phyloP scores from a whole-genome alignment of 1,140 invertebrate species.

The Drosophila kikkawai region DNA sequence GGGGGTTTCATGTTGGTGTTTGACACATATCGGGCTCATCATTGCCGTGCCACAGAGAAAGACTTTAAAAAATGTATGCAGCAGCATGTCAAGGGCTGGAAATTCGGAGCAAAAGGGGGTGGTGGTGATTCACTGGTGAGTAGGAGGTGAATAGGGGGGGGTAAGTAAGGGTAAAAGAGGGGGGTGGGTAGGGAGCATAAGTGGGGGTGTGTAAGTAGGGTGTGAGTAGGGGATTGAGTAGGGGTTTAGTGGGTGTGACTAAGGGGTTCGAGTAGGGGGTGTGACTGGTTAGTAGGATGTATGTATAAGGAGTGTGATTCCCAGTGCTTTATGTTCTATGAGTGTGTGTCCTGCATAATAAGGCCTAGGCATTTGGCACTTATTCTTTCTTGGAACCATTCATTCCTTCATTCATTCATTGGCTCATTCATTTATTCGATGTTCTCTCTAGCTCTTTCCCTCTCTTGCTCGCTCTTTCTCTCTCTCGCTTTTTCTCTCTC shows the following conservation, averaged over 20 bases:
- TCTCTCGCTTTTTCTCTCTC: neutral
- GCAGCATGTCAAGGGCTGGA: slow-evolving; percentile 34
- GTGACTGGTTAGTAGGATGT: neutral
- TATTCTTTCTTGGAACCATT: slow-evolving; percentile 18
- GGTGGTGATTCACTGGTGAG: neutral
- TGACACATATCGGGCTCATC: slow-evolving; percentile 63
- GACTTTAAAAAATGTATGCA: slow-evolving; percentile 75
- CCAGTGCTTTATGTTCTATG: slow-evolving; percentile 7
- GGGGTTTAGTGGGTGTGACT: neutral
- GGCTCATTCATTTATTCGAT: slow-evolving; percentile 23
- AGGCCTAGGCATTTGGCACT: slow-evolving; percentile 34
- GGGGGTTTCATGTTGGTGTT: slow-evolving; percentile 33
- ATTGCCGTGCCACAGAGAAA: slow-evolving; percentile 48
- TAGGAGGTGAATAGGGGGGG: neutral
- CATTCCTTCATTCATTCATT: slow-evolving; percentile 45
- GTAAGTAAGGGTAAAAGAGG: neutral
- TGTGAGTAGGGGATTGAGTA: neutral
- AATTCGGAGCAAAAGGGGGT: neutral
- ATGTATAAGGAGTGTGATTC: neutral
- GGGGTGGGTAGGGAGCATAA: too few species aligned
- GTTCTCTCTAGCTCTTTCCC: neutral
- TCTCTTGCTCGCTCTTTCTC: neutral
- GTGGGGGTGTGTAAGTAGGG: neutral
- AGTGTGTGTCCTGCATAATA: slow-evolving; percentile 24
- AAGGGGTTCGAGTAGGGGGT: neutral